A percentile compares a stretch with the other conserved stretches of the same genome.
phyloP scores from a whole-genome alignment of 2,888 invertebrate species.

The Lithophane ornitopus region DNA sequence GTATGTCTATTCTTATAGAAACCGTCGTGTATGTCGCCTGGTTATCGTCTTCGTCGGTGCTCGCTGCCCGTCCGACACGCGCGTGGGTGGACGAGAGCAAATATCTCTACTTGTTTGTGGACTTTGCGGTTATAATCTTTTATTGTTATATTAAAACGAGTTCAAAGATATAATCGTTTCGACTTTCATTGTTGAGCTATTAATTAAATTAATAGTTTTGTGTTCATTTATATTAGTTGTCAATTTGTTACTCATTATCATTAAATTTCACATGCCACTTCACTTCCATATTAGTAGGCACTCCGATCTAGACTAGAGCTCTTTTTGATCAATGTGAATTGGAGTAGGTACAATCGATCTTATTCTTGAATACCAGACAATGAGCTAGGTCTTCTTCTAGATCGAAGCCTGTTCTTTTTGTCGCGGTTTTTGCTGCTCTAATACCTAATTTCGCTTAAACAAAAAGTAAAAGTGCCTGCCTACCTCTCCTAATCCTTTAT shows the following conservation, averaged over 20 bases:
- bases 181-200: conserved; percentile 32
- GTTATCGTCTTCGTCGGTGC: conserved; percentile 36
- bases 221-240: conserved; percentile 28
- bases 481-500: not conserved
- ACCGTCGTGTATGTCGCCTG: conserved; percentile 34
- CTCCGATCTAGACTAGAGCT: conserved; percentile 8
- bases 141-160: conserved; percentile 54
- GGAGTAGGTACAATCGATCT: not conserved
- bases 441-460: conserved; percentile 2
- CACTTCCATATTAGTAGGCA: conserved; percentile 12
- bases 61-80: conserved; percentile 20
- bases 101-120: conserved; percentile 53
- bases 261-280: conserved; percentile 20
- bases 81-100: conserved; percentile 61
- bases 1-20: conserved; percentile 45
- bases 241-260: conserved; percentile 9
- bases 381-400: conserved; percentile 16
- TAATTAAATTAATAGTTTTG: conserved; percentile 34
- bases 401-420: conserved; percentile 3
- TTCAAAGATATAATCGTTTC: conserved; percentile 42
- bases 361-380: not conserved
- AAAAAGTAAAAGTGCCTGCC: conserved; percentile 16
- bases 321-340: conserved; percentile 21
- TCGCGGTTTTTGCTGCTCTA: conserved; percentile 6
- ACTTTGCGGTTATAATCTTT: conserved; percentile 48